A percentile compares a stretch with the other conserved stretches of the same genome.
phyloP scores from a whole-genome alignment of 2,113 vertebrate species.

The Potamarius usumacintae region DNA sequence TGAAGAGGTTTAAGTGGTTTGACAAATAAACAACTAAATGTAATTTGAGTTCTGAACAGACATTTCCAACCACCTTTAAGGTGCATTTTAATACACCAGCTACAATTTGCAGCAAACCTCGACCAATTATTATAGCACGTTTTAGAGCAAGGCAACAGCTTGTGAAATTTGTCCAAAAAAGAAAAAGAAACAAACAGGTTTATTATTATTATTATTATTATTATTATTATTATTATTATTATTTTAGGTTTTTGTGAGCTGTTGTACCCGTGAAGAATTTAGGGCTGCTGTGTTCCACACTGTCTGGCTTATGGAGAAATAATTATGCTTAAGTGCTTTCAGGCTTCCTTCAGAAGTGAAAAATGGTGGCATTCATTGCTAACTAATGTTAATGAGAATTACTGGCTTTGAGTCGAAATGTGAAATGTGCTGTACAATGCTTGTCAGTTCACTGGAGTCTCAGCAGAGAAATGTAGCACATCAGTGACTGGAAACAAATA shows the following conservation, averaged over 20 bases:
- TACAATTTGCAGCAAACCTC: constrained; percentile 70
- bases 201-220: no score
- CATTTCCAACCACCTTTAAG: constrained; percentile 73
- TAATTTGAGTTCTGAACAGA: constrained; percentile 74
- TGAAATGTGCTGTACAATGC: constrained; percentile 28
- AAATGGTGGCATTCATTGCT: constrained; percentile 57
- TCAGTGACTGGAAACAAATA: constrained; percentile 43
- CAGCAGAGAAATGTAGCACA: constrained; percentile 36
- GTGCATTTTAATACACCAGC: constrained; percentile 73
- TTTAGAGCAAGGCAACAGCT: constrained; percentile 63
- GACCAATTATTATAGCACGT: constrained; percentile 71
- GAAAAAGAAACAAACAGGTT: background rate
- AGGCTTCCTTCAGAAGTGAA: constrained; percentile 64
- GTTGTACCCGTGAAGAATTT: constrained; percentile 53
- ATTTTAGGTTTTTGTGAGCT: constrained; percentile 47
- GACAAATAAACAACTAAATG: constrained; percentile 59
- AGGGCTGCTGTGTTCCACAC: constrained; percentile 64
- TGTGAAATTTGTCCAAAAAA: constrained; percentile 67
- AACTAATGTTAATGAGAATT: constrained; percentile 44
- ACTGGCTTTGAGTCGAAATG: constrained; percentile 36
- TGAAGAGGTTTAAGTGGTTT: constrained; percentile 73
- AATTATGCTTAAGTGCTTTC: constrained; percentile 76
- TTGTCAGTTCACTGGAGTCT: constrained; percentile 18
- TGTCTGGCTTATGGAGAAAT: constrained; percentile 68
- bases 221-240: background rate